phyloP scores from a whole-genome alignment of 2,888 invertebrate genomes.

The Hanleya hanleyi region DNA sequence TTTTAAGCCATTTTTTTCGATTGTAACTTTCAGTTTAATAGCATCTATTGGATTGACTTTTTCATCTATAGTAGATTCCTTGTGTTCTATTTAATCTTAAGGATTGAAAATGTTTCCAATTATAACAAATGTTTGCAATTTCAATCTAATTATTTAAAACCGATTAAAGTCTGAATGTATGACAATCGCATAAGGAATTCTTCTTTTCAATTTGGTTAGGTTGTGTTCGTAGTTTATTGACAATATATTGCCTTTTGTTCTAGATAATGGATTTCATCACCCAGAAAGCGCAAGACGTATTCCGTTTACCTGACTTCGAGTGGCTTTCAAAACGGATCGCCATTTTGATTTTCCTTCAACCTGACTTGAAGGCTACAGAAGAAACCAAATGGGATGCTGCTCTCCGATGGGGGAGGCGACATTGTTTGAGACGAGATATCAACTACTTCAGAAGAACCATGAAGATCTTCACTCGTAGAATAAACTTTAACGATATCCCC shows the following conservation, averaged over 20 bases:
- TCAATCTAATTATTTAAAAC: too few relatives aligned
- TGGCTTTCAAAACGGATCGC: background rate
- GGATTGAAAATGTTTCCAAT: too few relatives aligned
- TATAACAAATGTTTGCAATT: too few relatives aligned
- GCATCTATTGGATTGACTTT: too few relatives aligned
- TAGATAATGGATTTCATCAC: constrained; percentile 2
- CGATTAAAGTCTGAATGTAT: too few relatives aligned
- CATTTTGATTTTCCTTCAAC: background rate
- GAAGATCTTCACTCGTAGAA: background rate
- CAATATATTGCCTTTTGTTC: background rate
- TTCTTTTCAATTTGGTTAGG: too few relatives aligned
- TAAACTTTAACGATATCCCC: background rate
- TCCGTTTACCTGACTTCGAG: background rate
- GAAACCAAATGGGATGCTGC: background rate
- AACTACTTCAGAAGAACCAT: background rate
- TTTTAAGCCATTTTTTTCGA: too few relatives aligned
- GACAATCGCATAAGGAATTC: too few relatives aligned
- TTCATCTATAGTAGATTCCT: too few relatives aligned
- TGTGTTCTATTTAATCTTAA: too few relatives aligned
- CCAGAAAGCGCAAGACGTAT: constrained; percentile 2
- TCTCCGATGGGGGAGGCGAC: background rate
- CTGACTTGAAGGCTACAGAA: background rate
- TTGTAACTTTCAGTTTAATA: too few relatives aligned
- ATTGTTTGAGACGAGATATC: background rate
- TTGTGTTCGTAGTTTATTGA: background rate